phyloP scores from a whole-genome alignment of 2,888 invertebrate species.

The Cryptosula pallasiana region DNA sequence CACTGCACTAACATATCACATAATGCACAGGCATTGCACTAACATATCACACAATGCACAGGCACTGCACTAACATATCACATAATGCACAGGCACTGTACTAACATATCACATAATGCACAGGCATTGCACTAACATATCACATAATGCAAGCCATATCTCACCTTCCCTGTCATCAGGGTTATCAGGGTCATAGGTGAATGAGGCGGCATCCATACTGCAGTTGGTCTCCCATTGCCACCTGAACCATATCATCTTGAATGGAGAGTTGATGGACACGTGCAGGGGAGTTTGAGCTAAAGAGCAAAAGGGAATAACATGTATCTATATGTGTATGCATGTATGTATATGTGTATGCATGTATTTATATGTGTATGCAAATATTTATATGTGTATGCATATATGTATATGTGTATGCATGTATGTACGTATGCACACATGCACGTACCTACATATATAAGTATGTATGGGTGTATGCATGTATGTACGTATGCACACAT shows the following conservation, averaged over 20 bases:
- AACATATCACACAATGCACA: background rate
- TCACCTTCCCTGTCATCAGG: background rate
- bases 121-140: background rate
- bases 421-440: no score
- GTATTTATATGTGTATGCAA: no score
- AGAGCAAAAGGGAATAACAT: no score
- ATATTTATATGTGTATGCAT: no score
- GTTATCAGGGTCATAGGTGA: slow-evolving; percentile 22
- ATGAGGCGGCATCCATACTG: background rate
- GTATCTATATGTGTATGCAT: no score
- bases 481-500: no score
- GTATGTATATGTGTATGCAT: no score
- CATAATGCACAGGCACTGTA: background rate
- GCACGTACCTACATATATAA: no score
- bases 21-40: background rate
- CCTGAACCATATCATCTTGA: background rate
- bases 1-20: background rate
- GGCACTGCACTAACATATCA: background rate
- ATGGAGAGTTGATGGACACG: background rate
- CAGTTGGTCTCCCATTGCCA: background rate
- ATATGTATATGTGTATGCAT: no score
- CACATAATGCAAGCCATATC: background rate
- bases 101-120: background rate
- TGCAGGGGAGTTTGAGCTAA: background rate
- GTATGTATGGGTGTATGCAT: no score